These are phyloP conservation scores for Augochlora pura DNA, from an alignment of 1,140 invertebrate species.

Conservation along the genomic window DNA sequence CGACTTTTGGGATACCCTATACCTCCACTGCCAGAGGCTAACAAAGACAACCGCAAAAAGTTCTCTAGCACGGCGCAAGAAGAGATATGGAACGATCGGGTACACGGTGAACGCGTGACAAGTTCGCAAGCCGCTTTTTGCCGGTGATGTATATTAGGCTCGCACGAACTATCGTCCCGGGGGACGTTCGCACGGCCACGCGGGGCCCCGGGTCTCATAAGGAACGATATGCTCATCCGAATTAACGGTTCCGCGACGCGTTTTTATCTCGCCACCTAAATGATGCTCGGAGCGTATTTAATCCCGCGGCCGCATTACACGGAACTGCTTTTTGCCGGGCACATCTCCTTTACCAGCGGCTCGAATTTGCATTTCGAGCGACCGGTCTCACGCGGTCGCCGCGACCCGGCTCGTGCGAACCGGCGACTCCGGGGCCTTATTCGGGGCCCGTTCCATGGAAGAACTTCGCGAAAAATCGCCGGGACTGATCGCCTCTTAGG, in stretches of 20 bases:
- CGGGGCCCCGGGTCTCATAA: neutral
- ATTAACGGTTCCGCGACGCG: conserved; percentile 6
- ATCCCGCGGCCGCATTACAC: neutral
- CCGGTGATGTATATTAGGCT: neutral
- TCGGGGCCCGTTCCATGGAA: neutral
- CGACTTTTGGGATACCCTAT: too few species aligned
- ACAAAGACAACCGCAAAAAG: too few species aligned
- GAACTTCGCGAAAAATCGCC: neutral
- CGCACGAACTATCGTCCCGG: neutral
- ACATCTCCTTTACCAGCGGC: neutral
- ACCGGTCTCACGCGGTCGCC: conserved; percentile 3
- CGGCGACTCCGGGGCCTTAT: neutral
- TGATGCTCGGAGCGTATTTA: neutral
- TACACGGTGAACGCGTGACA: too few species aligned
- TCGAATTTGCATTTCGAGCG: conserved; percentile 16
- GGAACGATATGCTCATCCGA: conserved; percentile 12
- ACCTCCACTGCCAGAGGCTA: too few species aligned
- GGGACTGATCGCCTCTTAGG: neutral
- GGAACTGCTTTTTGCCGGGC: conserved; percentile 13
- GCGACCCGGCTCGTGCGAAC: neutral
- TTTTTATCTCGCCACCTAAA: conserved; percentile 13
- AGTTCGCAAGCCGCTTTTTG: too few species aligned
- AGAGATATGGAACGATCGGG: too few species aligned
- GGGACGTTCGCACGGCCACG: neutral
- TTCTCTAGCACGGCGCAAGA: too few species aligned